These are phyloP conservation scores for Adelosebastes latens DNA, from an alignment of 2,797 vertebrate species.

Conservation along the genomic window DNA sequence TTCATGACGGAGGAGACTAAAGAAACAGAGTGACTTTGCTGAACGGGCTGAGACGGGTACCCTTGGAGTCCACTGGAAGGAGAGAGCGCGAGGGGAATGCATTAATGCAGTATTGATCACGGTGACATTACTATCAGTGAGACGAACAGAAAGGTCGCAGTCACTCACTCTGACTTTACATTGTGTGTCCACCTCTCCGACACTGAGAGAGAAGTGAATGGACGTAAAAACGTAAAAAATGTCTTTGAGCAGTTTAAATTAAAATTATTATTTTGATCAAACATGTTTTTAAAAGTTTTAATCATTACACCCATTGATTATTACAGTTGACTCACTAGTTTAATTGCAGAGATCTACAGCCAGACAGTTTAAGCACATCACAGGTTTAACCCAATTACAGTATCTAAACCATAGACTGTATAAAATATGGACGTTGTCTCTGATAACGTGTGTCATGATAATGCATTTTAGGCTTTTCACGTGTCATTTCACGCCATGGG, in stretches of 20 bases:
- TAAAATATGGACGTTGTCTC: too few species aligned
- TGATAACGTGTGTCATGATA: too few species aligned
- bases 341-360: neutral
- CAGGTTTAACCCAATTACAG: neutral
- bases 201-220: neutral
- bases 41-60: slow-evolving; percentile 31
- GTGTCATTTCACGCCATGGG: too few species aligned
- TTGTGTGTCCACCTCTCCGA: neutral
- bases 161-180: slow-evolving; percentile 23
- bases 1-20: slow-evolving; percentile 28
- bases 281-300: neutral
- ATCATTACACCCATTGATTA: neutral
- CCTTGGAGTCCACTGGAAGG: slow-evolving; percentile 47
- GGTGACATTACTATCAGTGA: slow-evolving; percentile 60
- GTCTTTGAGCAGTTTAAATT: neutral
- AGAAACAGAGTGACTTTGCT: slow-evolving; percentile 45
- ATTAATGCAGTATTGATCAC: slow-evolving; percentile 68
- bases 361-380: neutral
- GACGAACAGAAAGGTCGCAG: slow-evolving; percentile 45
- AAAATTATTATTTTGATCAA: neutral
- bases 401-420: neutral
- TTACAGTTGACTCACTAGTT: neutral
- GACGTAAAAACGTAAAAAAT: neutral
- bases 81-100: slow-evolving; percentile 54
- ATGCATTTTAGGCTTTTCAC: too few species aligned